A percentile compares a stretch with the other conserved stretches of the same genome.
Conservation (phyloP, 1,140 invertebrate genomes). For the Drosophila takahashii region DNA sequence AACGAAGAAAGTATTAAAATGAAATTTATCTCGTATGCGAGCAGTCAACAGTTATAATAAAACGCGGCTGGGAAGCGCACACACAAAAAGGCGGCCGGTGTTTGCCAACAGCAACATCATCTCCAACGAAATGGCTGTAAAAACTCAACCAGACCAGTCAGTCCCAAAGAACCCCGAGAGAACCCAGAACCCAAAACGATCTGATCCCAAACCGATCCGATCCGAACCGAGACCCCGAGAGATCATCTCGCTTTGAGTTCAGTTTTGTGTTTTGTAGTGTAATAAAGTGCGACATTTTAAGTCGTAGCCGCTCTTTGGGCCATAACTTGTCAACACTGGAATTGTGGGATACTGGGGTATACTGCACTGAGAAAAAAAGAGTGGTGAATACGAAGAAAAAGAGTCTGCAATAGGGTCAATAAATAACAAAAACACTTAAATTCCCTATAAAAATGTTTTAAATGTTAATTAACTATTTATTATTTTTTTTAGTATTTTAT, state of each 20-base stretch:
- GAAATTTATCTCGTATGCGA: slow-evolving; percentile 78
- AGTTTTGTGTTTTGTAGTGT: slow-evolving; percentile 82
- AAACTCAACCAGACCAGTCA: slow-evolving; percentile 55
- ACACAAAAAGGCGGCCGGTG: slow-evolving; percentile 79
- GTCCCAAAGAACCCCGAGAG: slow-evolving; percentile 12
- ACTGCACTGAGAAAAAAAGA: slow-evolving; percentile 3
- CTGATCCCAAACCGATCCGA: slow-evolving; percentile 21
- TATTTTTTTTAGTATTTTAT: no score
- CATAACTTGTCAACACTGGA: slow-evolving; percentile 81
- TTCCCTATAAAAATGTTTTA: no score
- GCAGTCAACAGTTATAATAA: slow-evolving; percentile 80
- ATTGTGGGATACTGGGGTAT: slow-evolving; percentile 44
- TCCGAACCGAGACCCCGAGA: slow-evolving; percentile 17
- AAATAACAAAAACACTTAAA: not conserved
- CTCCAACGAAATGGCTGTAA: slow-evolving; percentile 64
- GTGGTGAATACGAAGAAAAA: not conserved
- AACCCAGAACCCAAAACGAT: slow-evolving; percentile 20
- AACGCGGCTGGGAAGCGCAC: slow-evolving; percentile 73
- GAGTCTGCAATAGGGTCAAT: not conserved
- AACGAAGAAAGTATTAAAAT: slow-evolving; percentile 83
- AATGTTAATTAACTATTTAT: no score
- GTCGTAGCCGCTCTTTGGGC: slow-evolving; percentile 72
- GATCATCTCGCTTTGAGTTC: slow-evolving; percentile 54
- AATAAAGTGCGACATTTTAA: slow-evolving; percentile 83
- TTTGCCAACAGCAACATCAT: slow-evolving; percentile 69